Base-by-base conservation (phyloP, 2,888 invertebrate species). In the Buathra laborator region DNA sequence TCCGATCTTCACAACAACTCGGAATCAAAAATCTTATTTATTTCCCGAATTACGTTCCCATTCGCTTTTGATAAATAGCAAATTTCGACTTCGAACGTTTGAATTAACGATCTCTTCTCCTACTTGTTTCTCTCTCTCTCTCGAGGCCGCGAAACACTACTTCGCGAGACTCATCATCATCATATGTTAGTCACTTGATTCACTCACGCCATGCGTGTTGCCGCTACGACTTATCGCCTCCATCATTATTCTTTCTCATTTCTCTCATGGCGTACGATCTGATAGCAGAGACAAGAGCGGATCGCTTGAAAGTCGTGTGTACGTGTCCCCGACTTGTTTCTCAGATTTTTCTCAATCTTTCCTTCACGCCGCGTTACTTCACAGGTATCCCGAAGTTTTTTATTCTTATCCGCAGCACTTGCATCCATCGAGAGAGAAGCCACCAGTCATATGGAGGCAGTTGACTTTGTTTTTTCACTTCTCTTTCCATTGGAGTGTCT, bases 261-360 rank as follows among this genome's bases (percentile, higher is more conserved):
- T 48, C 79, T 43, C 74, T 67, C 81, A 32, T 77, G 64, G 71
- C 64, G 76, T 62, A 46, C 44, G 81, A 84, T 84, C 84, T 84
- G 84, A 84, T 84, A 84, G 29, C 10, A 14, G 59, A 51, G 66
- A 67, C 80, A 75, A 59, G 70, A 76, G 75, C 29, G 72, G 37
- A 71, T 76, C 77, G 62, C 66, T 81, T 59, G 81, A 74, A 81
- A 84, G 81, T 84, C 84, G 51, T 56, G 37, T 48, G 67, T 48
- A 43, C 53, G 67, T 67, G 43, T 51, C 46, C 37, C 64, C 74
- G 68, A 56, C 44, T 44, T 44, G 78, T 85, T 83, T 56, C 71
- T 32, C 51, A 87, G 82, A 67, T 84, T 79, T 56, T 70, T 70
- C 66, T 53, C 64, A 51, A 81, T 75, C 56, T 77, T 59, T 78